Evolutionary conservation across 2,888 invertebrate species (phyloP), one percentile per base, ranked within the genome.

Genomic region (Phlogophora meticulosa): DNA sequence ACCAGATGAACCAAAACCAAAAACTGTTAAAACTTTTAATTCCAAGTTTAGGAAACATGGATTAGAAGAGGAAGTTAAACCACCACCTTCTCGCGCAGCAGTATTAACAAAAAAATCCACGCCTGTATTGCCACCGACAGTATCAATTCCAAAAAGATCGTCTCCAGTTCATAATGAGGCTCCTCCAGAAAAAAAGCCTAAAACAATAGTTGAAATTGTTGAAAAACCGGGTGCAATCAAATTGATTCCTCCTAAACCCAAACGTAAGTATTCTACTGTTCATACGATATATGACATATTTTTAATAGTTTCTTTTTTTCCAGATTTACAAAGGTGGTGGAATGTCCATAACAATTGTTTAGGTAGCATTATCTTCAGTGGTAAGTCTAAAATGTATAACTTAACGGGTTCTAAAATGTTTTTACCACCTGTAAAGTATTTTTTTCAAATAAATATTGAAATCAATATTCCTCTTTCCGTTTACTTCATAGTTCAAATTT

Each of bases 11-110:
- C 96, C 96, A 13, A 97, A 98, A 84, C 97, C 98, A 5, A 98
- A 98, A 93, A 99, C 99, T 43, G 99, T 98, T 0, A 99, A 99
- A 96, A 98, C 98, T 17, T 98, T 97, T 90, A 97, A 98, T 92
- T 98, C 98, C 0, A 98, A 98, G 93, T 98, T 99, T 95, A 97
- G 99, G 79, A 98, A 98, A 56, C 98, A 98, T 85, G 99, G 98
- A 42, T 92, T 99, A 60, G 98, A 98, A 88, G 98, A 98, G 90
- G 98, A 98, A 93, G 96, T 97, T 0, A 98, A 98, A 86, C 98
- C 98, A n/a, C 98, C 98, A 15, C 97, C 98, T 2, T 97, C 98
- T 4, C 96, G 98, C 64, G 96, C 97, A 57, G 95, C 96, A 0
- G 90, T 96, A 2, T 97, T 97, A 84, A 94, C 88, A 73, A 95